Evolutionary conservation across 1,140 invertebrate genomes (phyloP).

Genomic region (Drosophila miranda): DNA sequence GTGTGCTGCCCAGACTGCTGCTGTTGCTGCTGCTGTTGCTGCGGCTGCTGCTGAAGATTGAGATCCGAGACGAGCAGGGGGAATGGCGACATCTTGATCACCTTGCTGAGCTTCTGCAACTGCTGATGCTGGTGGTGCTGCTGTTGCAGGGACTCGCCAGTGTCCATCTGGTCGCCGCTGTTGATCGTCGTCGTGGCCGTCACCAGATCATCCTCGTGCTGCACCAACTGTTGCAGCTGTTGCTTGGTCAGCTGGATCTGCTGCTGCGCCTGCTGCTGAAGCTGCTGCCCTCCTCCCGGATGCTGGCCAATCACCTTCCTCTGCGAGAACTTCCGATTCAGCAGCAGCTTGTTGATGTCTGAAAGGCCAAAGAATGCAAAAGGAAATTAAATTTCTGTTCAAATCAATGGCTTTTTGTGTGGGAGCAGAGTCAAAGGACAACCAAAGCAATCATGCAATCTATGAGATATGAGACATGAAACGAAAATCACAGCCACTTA

Average conservation of each 20-base stretch:
- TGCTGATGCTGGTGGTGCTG: slow-evolving; percentile 59
- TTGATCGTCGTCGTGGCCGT: slow-evolving; percentile 31
- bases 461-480: too few species aligned
- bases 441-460: too few species aligned
- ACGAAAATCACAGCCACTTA: too few species aligned
- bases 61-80: slow-evolving; percentile 74
- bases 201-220: slow-evolving; percentile 65
- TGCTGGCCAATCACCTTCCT: slow-evolving; percentile 59
- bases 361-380: slow-evolving; percentile 10
- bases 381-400: not conserved
- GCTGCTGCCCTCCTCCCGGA: slow-evolving; percentile 33
- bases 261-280: slow-evolving; percentile 50
- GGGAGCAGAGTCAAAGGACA: too few species aligned
- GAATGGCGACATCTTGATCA: slow-evolving; percentile 77
- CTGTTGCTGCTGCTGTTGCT: slow-evolving; percentile 60
- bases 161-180: slow-evolving; percentile 55
- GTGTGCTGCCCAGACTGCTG: slow-evolving; percentile 31
- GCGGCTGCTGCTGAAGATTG: slow-evolving; percentile 57
- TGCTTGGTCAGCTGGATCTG: slow-evolving; percentile 75
- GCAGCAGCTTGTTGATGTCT: slow-evolving; percentile 75
- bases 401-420: too few species aligned
- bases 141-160: slow-evolving; percentile 42
- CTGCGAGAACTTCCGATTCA: slow-evolving; percentile 76
- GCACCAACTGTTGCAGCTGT: slow-evolving; percentile 67
- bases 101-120: slow-evolving; percentile 69